Conservation (phyloP, 1,140 invertebrate species). For the Drosophila virilis region DNA sequence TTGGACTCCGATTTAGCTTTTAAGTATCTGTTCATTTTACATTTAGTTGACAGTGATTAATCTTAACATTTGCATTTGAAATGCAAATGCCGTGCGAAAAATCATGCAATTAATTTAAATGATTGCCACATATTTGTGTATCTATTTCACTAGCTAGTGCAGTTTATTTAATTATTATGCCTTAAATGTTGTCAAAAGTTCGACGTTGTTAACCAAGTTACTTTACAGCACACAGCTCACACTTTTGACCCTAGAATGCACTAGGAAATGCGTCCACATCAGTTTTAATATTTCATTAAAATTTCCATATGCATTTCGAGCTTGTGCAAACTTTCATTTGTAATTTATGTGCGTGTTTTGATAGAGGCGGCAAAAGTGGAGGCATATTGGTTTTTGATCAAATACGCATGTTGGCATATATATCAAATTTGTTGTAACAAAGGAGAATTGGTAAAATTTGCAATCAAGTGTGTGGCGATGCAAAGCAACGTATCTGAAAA, state of each 20-base stretch:
- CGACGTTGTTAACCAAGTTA: not conserved
- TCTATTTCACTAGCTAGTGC: constrained; percentile 8
- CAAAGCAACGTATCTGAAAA: not conserved
- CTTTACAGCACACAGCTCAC: not conserved
- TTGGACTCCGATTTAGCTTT: constrained; percentile 52
- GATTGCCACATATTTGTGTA: constrained; percentile 14
- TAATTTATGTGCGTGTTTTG: constrained; percentile 19
- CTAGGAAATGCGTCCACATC: constrained; percentile 18
- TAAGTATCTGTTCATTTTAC: constrained; percentile 72
- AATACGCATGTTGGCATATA: constrained; percentile 13
- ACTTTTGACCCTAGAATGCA: not conserved
- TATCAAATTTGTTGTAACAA: constrained; percentile 17
- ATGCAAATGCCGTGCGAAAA: constrained; percentile 48
- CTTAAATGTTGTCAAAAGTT: not conserved
- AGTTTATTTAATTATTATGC: constrained; percentile 15
- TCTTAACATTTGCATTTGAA: constrained; percentile 69
- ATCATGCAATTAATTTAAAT: constrained; percentile 53
- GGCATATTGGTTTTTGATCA: constrained; percentile 21
- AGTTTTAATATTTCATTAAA: constrained; percentile 19
- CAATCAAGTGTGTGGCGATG: constrained; percentile 1
- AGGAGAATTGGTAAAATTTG: constrained; percentile 3
- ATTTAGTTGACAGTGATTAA: constrained; percentile 79
- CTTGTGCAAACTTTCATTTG: constrained; percentile 15
- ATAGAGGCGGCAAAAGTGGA: not conserved
- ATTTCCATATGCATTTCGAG: constrained; percentile 22